Conservation (phyloP, 2,797 vertebrate genomes). For the Diglossa cyanea region DNA sequence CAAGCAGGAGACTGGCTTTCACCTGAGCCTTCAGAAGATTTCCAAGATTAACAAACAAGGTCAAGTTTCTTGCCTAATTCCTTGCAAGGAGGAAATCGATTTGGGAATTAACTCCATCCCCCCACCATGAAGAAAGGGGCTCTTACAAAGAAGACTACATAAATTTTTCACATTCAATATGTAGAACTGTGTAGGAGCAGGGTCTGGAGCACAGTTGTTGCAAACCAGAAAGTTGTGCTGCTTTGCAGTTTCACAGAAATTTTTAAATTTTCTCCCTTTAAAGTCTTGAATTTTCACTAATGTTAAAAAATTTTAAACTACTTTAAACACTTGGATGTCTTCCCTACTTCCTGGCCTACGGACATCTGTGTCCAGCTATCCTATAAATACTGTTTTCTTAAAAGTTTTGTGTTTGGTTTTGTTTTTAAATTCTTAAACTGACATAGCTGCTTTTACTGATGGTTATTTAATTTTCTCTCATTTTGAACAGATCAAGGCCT, state of each 20-base stretch:
- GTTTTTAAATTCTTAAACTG: neutral
- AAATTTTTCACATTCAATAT: neutral
- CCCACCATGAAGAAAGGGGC: neutral
- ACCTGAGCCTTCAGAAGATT: neutral
- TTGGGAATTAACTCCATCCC: neutral
- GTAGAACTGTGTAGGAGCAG: neutral
- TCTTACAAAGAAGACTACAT: neutral
- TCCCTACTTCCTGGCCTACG: neutral
- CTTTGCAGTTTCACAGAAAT: neutral
- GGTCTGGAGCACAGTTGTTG: neutral
- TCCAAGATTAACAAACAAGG: neutral
- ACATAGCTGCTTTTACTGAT: neutral
- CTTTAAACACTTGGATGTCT: neutral
- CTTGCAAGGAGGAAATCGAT: neutral
- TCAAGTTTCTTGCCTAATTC: neutral
- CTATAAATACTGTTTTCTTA: neutral
- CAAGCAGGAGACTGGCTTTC: neutral
- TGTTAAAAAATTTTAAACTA: neutral
- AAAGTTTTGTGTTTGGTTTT: too few relatives aligned
- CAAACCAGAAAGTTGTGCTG: neutral
- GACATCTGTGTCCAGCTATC: neutral
- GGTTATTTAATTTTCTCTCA: neutral
- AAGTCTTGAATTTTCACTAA: neutral
- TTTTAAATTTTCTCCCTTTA: neutral
- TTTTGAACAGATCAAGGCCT: neutral